Evolutionary conservation across 2,888 invertebrate genomes (phyloP).

Genomic region (Glaucopsyche alexis): DNA sequence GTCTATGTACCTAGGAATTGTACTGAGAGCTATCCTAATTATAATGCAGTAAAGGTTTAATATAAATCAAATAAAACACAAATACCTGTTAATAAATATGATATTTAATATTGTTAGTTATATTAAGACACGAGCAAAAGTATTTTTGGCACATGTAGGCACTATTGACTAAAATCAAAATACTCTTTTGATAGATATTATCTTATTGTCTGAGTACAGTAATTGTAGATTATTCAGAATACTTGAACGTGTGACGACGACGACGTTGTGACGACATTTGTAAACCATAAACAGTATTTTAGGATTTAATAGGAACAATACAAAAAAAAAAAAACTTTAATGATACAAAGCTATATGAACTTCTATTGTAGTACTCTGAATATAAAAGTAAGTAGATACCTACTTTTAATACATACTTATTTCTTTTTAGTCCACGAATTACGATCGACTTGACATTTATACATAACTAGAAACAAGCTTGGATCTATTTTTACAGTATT

Average conservation of each 20-base stretch:
- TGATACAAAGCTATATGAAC: background rate
- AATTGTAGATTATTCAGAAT: background rate
- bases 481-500: background rate
- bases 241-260: background rate
- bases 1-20: no score
- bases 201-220: conserved; percentile 17
- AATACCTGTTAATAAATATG: conserved; percentile 38
- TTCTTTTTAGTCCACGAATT: background rate
- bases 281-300: background rate
- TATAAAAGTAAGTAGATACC: no score
- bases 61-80: conserved; percentile 33
- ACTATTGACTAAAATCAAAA: background rate
- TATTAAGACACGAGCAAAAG: conserved; percentile 35
- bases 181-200: background rate
- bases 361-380: background rate
- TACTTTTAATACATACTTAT: no score
- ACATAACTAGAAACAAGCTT: background rate
- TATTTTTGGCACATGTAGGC: conserved; percentile 35
- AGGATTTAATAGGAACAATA: background rate
- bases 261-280: background rate
- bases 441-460: background rate
- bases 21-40: no score
- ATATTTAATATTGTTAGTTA: conserved; percentile 33
- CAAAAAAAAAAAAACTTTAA: background rate
- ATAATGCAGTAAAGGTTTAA: no score